Percentiles rank a stretch among this genome's conserved stretches.
These are phyloP conservation scores for Drosophila mulleri DNA, from an alignment of 2,888 invertebrate species.

Conservation along the genomic window DNA sequence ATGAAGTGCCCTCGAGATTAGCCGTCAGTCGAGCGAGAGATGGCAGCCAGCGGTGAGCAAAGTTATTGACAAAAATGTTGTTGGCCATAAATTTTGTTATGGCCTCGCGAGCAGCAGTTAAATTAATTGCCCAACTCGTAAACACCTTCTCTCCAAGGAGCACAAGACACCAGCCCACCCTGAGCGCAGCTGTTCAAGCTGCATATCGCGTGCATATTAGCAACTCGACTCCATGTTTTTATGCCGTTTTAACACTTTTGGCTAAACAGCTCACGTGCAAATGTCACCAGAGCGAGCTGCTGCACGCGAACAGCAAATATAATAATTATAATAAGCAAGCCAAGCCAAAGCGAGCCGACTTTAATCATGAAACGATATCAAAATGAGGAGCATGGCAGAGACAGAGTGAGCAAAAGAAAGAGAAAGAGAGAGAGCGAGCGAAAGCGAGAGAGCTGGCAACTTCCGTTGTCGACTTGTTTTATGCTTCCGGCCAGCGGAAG, in stretches of 20 bases:
- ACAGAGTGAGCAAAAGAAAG: background rate
- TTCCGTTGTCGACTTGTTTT: conserved; percentile 82
- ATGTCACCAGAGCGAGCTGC: conserved; percentile 38
- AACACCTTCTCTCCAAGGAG: conserved; percentile 67
- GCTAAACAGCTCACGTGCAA: conserved; percentile 79
- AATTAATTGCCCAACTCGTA: conserved; percentile 75
- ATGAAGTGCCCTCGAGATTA: conserved; percentile 81
- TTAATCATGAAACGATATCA: conserved; percentile 71
- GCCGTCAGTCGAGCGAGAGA: conserved; percentile 33
- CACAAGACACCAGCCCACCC: background rate
- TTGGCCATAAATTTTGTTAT: conserved; percentile 77
- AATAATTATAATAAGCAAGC: conserved; percentile 75
- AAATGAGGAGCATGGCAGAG: conserved; percentile 16
- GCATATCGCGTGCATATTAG: conserved; percentile 68
- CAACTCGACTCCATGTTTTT: conserved; percentile 55
- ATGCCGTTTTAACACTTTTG: conserved; percentile 76
- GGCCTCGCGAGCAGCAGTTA: conserved; percentile 71
- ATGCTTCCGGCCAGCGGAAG: conserved; percentile 82
- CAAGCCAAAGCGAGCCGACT: conserved; percentile 47
- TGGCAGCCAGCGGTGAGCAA: conserved; percentile 39
- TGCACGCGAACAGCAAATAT: conserved; percentile 64
- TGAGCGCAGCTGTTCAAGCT: conserved; percentile 25
- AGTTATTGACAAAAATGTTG: conserved; percentile 80
- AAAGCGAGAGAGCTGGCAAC: conserved; percentile 49
- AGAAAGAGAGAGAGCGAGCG: background rate